Evolutionary conservation across 2,113 vertebrate genomes (phyloP).

Genomic region (Ophiodon elongatus): DNA sequence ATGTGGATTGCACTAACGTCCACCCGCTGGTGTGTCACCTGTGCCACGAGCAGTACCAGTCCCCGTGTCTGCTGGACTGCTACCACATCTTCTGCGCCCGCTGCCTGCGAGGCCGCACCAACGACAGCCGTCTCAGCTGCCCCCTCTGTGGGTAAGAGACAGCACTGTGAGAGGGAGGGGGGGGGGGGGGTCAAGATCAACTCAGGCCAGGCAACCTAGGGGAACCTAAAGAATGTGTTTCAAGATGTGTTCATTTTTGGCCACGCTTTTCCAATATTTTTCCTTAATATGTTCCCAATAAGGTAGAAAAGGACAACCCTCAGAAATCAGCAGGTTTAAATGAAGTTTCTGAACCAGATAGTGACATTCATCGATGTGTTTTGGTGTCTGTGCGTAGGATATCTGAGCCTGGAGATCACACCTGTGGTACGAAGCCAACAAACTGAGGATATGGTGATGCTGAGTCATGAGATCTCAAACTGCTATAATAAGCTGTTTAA

Average conservation of each 20-base stretch:
- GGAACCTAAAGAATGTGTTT: not conserved
- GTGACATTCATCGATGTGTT: not conserved
- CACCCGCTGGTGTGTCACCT: constrained; percentile 92
- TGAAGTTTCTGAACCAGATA: not conserved
- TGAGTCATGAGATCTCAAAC: not conserved
- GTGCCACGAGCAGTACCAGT: constrained; percentile 90
- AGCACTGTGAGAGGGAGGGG: constrained; percentile 10
- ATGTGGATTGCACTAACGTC: constrained; percentile 85
- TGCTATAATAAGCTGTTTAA: not conserved
- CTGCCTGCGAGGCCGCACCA: constrained; percentile 88
- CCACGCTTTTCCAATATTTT: too few relatives aligned
- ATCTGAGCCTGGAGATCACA: not conserved
- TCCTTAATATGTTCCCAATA: not conserved
- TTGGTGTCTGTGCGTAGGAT: not conserved
- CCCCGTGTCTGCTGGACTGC: constrained; percentile 92
- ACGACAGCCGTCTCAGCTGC: constrained; percentile 86
- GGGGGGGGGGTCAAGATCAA: not conserved
- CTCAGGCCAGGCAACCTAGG: too few relatives aligned
- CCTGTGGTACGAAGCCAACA: not conserved
- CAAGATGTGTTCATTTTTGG: not conserved
- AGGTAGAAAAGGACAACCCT: too few relatives aligned
- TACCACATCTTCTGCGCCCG: constrained; percentile 93
- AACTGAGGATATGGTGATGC: not conserved
- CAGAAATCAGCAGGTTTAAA: not conserved
- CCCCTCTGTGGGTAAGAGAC: constrained; percentile 91